Percentiles rank a stretch among this genome's conserved stretches.
These are phyloP conservation scores for Sebastolobus alascanus DNA, from an alignment of 2,797 vertebrate genomes.

Conservation along the genomic window DNA sequence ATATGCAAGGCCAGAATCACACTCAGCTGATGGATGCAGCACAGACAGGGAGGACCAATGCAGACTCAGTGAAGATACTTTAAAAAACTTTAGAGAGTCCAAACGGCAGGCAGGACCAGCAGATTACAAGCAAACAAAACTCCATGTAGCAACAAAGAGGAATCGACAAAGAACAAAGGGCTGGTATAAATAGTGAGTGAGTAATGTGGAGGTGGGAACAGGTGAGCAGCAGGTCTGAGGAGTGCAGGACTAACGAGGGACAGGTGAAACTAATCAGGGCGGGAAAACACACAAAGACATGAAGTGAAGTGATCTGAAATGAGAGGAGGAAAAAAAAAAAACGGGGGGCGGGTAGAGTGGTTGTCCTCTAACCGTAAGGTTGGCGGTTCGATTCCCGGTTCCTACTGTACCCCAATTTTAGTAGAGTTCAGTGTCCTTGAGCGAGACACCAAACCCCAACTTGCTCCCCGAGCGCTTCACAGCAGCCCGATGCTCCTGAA, in stretches of 20 bases:
- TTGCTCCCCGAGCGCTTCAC: no score
- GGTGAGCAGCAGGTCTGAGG: neutral
- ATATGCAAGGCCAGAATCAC: slow-evolving; percentile 41
- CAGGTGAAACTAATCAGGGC: neutral
- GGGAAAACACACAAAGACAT: neutral
- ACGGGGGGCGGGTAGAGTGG: no score
- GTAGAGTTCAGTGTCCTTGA: no score
- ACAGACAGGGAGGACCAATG: no score
- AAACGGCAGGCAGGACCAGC: neutral
- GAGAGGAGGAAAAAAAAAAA: neutral
- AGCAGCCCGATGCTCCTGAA: no score
- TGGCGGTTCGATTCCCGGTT: no score
- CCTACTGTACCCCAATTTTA: no score
- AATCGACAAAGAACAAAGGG: no score
- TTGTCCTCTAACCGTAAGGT: no score
- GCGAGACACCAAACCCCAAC: no score
- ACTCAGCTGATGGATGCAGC: neutral
- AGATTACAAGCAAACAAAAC: no score
- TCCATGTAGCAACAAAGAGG: rapidly evolving
- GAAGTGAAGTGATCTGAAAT: neutral
- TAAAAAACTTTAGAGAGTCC: neutral
- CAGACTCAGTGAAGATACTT: neutral
- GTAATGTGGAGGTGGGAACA: neutral
- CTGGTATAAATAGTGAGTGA: neutral
- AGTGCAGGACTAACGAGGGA: neutral